Conservation (phyloP, 2,888 invertebrate species). For the Polydrusus cervinus region DNA sequence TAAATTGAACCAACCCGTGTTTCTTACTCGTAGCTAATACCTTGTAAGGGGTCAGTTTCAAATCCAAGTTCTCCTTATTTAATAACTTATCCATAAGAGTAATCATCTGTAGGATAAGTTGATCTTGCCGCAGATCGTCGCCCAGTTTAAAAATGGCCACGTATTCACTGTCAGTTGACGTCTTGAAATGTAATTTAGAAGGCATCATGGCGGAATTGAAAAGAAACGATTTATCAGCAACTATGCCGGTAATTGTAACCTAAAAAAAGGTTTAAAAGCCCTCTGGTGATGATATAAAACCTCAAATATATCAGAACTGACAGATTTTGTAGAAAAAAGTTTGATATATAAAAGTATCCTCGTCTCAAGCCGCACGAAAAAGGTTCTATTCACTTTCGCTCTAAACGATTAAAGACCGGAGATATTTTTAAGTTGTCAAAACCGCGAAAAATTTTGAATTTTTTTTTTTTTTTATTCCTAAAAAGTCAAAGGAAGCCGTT, state of each 20-base stretch:
- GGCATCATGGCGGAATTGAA: conserved; percentile 99
- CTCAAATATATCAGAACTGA: no score
- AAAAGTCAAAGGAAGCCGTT: no score
- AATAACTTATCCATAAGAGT: conserved; percentile 97
- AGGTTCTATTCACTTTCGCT: no score
- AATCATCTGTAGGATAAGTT: conserved; percentile 97
- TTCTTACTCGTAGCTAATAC: conserved; percentile 96
- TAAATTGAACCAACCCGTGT: conserved; percentile 97
- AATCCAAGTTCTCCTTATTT: conserved; percentile 94
- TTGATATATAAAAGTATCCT: no score
- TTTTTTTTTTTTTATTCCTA: no score
- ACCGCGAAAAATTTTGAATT: no score
- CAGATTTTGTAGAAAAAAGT: no score
- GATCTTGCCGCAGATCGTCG: conserved; percentile 97
- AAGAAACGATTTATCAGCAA: conserved; percentile 90
- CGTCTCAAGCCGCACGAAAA: no score
- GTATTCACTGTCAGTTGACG: conserved; percentile 87
- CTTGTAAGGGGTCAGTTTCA: conserved; percentile 95
- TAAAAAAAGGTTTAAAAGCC: conserved; percentile 10
- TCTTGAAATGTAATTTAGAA: conserved; percentile 90
- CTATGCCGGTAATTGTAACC: conserved; percentile 86
- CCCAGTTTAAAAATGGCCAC: conserved; percentile 98
- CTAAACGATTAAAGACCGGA: no score
- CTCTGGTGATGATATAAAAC: no score
- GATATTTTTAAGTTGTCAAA: no score